Conservation (phyloP, 1,140 invertebrate species). For the Probaryconus sp. region DNA sequence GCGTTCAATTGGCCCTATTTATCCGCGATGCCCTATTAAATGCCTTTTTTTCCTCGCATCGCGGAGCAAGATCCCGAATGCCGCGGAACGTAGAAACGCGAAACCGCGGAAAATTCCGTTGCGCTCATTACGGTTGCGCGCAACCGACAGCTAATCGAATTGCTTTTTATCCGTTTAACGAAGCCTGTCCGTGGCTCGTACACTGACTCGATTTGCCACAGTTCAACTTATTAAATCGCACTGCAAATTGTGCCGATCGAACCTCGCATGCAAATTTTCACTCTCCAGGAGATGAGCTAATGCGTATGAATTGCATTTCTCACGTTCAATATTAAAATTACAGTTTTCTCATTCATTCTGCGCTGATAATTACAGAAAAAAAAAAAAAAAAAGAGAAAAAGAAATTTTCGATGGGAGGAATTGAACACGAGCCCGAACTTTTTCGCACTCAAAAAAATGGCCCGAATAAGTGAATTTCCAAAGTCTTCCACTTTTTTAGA, state of each 20-base stretch:
- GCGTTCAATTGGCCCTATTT: slow-evolving; percentile 25
- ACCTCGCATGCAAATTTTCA: slow-evolving; percentile 7
- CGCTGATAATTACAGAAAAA: no score
- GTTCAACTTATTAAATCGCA: slow-evolving; percentile 29
- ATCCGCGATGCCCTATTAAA: slow-evolving; percentile 32
- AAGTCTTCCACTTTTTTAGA: no score
- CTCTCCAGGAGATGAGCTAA: no score
- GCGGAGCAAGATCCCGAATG: neutral
- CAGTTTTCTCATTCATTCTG: no score
- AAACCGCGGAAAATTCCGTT: slow-evolving; percentile 55
- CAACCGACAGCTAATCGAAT: slow-evolving; percentile 70
- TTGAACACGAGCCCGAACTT: no score
- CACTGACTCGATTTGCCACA: slow-evolving; percentile 33
- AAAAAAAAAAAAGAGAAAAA: no score
- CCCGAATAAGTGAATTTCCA: no score
- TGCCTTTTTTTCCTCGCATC: slow-evolving; percentile 21
- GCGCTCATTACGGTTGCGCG: slow-evolving; percentile 55
- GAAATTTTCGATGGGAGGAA: no score
- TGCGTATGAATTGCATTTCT: no score
- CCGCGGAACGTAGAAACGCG: slow-evolving; percentile 12
- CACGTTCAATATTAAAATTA: no score
- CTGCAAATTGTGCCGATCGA: slow-evolving; percentile 25
- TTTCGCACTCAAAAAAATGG: no score
- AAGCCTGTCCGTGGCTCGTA: slow-evolving; percentile 64
- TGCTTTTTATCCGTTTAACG: slow-evolving; percentile 74